phyloP scores from a whole-genome alignment of 2,113 vertebrate species.

The Microtus richardsoni region DNA sequence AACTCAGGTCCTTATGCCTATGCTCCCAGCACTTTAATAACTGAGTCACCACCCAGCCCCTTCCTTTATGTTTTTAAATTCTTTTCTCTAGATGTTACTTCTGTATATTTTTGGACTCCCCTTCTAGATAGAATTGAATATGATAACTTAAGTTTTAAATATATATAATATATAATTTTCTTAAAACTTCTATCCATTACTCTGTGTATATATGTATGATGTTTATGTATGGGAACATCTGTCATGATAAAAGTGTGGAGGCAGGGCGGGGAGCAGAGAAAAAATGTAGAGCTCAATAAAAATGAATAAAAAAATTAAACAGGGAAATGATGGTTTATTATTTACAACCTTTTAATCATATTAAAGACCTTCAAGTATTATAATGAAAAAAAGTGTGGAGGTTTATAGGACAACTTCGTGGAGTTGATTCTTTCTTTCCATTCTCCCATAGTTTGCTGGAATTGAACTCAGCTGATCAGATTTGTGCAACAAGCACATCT shows the following conservation, averaged over 20 bases:
- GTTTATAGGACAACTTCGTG: neutral
- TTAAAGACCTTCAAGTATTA: no score
- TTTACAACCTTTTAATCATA: no score
- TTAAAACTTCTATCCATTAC: neutral
- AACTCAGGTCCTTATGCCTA: neutral
- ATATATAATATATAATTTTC: neutral
- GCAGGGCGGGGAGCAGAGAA: no score
- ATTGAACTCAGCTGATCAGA: neutral
- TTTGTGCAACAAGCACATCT: neutral
- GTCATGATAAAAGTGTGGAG: neutral
- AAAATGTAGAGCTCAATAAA: no score
- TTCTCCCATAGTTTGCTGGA: neutral
- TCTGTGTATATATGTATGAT: neutral
- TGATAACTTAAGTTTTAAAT: neutral
- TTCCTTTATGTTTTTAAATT: neutral
- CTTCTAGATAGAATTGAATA: constrained; percentile 12
- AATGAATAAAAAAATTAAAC: no score
- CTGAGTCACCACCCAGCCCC: no score
- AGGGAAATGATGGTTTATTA: no score
- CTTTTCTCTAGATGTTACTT: neutral
- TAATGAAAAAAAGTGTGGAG: neutral
- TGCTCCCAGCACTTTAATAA: neutral
- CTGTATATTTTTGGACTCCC: neutral
- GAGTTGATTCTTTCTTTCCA: neutral
- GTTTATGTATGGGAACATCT: neutral